Evolutionary conservation across 2,797 vertebrate species (phyloP).

Genomic region (Phoebastria nigripes): DNA sequence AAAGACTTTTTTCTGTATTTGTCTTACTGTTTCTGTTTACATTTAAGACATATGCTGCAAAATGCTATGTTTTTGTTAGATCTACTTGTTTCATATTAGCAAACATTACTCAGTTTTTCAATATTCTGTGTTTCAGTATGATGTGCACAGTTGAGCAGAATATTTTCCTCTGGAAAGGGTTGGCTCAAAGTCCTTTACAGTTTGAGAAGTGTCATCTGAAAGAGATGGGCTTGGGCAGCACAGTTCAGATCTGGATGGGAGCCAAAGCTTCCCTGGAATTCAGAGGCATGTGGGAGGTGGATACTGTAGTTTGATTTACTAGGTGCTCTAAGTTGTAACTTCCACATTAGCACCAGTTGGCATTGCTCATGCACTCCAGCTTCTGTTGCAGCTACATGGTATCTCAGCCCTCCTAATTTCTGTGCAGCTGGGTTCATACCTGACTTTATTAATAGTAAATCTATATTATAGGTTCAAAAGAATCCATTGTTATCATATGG

Average conservation of each 20-base stretch:
- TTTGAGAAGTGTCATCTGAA: background rate
- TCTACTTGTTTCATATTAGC: background rate
- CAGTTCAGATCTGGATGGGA: background rate
- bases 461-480: background rate
- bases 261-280: background rate
- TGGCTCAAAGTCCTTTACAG: background rate
- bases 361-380: background rate
- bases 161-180: background rate
- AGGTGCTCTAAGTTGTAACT: background rate
- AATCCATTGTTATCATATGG: background rate
- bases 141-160: background rate
- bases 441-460: background rate
- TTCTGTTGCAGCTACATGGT: background rate
- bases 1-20: background rate
- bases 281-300: background rate
- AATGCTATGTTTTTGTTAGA: background rate
- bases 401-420: background rate
- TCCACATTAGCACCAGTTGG: background rate
- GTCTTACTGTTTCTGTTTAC: background rate
- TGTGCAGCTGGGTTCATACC: background rate
- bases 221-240: background rate
- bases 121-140: background rate
- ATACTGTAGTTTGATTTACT: background rate
- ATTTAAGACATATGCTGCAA: background rate
- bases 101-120: background rate